phyloP scores from a whole-genome alignment of 2,113 vertebrate genomes.

The Choloepus hoffmanni region DNA sequence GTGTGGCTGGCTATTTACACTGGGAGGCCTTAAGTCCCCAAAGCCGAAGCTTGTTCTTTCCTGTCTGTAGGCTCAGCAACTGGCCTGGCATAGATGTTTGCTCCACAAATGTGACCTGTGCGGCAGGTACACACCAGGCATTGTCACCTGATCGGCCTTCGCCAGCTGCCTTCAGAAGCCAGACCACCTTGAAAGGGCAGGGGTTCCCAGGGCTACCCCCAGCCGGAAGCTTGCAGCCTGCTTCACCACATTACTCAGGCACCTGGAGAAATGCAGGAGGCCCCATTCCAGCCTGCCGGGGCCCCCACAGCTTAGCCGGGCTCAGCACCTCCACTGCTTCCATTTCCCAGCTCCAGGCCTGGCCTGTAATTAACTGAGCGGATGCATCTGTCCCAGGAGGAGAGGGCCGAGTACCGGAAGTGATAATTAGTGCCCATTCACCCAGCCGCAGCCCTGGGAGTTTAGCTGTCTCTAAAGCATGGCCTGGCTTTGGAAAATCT shows the following conservation, averaged over 20 bases:
- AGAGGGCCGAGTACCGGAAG: background rate
- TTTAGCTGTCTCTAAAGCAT: background rate
- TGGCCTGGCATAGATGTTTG: background rate
- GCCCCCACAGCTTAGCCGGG: background rate
- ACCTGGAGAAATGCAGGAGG: background rate
- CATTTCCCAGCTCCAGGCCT: background rate
- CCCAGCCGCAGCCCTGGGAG: background rate
- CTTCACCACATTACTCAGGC: background rate
- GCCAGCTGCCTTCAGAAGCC: background rate
- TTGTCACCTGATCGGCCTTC: background rate
- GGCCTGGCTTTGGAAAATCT: background rate
- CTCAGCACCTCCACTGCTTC: background rate
- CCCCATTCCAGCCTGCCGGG: background rate
- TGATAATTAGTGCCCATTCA: background rate
- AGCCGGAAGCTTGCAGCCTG: background rate
- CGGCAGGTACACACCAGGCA: accelerated
- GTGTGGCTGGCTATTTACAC: background rate
- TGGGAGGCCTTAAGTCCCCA: background rate
- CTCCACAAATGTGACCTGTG: background rate
- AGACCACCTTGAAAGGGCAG: background rate
- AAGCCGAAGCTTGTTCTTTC: background rate
- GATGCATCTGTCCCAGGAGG: background rate
- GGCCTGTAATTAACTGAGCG: background rate
- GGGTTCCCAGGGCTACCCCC: background rate
- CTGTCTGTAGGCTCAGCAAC: background rate